Evolutionary conservation across 2,797 vertebrate species (phyloP).

Genomic region (Oceanodroma leucorhoa): DNA sequence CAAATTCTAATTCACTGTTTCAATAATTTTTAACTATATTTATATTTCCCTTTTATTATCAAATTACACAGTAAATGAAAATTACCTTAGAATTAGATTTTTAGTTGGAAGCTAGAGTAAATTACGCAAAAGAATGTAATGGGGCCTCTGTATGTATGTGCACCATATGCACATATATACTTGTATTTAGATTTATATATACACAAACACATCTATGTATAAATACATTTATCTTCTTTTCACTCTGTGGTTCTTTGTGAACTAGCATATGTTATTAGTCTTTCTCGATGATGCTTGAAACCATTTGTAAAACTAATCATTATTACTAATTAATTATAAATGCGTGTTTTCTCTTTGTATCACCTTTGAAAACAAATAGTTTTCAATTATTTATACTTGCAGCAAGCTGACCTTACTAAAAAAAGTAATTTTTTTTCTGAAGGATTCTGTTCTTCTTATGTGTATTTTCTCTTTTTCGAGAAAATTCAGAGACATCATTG

Average conservation of each 20-base stretch:
- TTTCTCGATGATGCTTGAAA: neutral
- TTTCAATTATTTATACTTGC: neutral
- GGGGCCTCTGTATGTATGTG: neutral
- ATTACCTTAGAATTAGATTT: neutral
- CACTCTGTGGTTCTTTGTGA: neutral
- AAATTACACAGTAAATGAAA: neutral
- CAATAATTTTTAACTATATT: neutral
- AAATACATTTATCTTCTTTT: neutral
- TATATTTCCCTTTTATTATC: neutral
- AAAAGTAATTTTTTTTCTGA: neutral
- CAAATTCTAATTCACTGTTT: neutral
- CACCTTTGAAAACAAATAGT: neutral
- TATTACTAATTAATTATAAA: neutral
- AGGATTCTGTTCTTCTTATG: neutral
- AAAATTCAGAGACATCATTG: neutral
- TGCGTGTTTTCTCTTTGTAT: neutral
- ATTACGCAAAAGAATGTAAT: neutral
- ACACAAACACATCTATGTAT: neutral
- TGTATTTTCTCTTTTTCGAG: neutral
- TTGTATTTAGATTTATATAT: neutral
- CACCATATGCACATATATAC: neutral
- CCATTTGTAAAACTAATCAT: neutral
- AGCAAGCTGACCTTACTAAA: neutral
- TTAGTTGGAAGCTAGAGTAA: neutral
- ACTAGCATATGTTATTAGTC: neutral